Evolutionary conservation across 2,113 vertebrate genomes (phyloP), one percentile per base, ranked within the genome.

Genomic region (Malaclemys terrapin): DNA sequence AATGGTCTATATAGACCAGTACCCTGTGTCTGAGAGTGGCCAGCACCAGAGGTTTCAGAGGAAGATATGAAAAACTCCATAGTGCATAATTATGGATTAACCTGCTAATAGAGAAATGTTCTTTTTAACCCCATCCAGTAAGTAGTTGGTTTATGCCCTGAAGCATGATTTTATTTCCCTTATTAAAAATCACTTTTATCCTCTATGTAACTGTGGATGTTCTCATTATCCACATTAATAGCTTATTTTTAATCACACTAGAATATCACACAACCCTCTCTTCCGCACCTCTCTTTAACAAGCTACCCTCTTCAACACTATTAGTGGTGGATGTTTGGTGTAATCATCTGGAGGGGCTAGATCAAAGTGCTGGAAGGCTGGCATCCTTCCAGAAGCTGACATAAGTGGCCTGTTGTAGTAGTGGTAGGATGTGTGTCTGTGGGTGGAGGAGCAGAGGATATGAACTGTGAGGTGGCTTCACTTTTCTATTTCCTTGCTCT

Each of bases 71-170:
- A 78, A 85, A 92, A 52, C 69, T 62, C 45, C 38, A 76, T 84
- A 94, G 69, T 91, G 83, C 84, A 42, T 88, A 96, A 92, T 92
- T 95, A 86, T 24, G 83, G 69, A 89, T 56, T 50, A 95, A 91
- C 50, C 49, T 87, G 82, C 84, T 89, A 94, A 53, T 89, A 94
- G 85, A 72, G 87, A 83, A 78, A 72, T 88, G 85, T 57, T 87
- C 72, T 76, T 94, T 29, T 80, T 84, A 91, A 13, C n/a, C 6
- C 80, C 94, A 12, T 16, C 57, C 86, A 90, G 89, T 72, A 89
- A 0, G 3, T 89, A 89, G 22, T 35, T 88, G 87, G 59, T 94
- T 95, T 90, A 90, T 90, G 80, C 29, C 90, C 84, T 65, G 38
- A 95, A 94, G n/a, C 42, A 49, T 53, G 69, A 82, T 38, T 84